Base-by-base conservation (phyloP, 2,888 invertebrate genomes). In the Agrypnus murinus region DNA sequence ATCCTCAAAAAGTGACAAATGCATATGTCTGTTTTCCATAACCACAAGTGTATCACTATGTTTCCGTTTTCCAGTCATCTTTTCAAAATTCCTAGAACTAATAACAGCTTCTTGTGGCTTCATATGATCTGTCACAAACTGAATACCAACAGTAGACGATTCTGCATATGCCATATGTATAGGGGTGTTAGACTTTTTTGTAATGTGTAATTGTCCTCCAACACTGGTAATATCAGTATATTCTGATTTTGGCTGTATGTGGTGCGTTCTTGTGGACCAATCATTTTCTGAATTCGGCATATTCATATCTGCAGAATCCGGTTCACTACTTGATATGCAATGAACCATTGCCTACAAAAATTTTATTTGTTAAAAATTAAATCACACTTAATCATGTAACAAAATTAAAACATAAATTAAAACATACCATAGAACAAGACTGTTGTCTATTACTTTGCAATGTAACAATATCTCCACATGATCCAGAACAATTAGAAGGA, bases 301-400 rank as follows among this genome's bases (percentile, higher is more conserved):
- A 70, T 69, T 79, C 48, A 84, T 69, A 64, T 90, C 90, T 5
- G 89, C 89, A 1, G 90, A 89, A 81, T 94, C 94, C 32, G 92
- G 94, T 81, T 95, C 95, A 78, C 95, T 95, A 81, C 95, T 95
- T 34, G 95, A 95, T 73, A 95, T 93, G 83, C 94, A 95, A 83
- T 95, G 95, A 31, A 95, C 95, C 95, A 95, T 92, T 5, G 92
- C 91, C 92, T 91, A 86, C 1, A 38, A 57, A 62, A 25, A 45
- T 15, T n/a, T 48, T 14, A 19, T 25, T 55, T 14, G 12, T 9
- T 9, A 17, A n/a, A 38, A 38, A 8, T 12, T 2, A n/a, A 48
- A 19, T 60, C 25, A 12, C 12, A 15, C 60, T 32, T 45, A 59
- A 53, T 25, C 19, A 53, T 45, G 50, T 63, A 25, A 67, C 40